Conservation (phyloP, 2,888 invertebrate species). For the Phasia obesa region DNA sequence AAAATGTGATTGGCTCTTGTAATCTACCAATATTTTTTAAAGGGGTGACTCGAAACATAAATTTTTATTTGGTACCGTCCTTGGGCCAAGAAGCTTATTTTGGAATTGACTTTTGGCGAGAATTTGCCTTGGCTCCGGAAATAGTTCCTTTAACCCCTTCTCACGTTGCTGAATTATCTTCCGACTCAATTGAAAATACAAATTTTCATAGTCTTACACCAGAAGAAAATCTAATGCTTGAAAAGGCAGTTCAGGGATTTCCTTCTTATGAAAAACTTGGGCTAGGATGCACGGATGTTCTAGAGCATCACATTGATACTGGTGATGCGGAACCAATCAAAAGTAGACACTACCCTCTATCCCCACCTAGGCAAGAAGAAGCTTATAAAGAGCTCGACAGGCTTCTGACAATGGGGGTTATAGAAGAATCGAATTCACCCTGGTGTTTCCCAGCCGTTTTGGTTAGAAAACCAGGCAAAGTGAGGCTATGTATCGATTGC, state of each 20-base stretch:
- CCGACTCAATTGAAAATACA: background rate
- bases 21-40: background rate
- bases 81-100: background rate
- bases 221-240: background rate
- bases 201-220: background rate
- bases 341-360: background rate
- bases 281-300: background rate
- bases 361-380: constrained; percentile 7
- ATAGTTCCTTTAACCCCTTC: background rate
- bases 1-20: background rate
- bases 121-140: background rate
- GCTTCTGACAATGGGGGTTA: background rate
- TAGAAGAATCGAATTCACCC: constrained; percentile 15
- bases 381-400: background rate
- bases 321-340: constrained; percentile 1
- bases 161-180: background rate
- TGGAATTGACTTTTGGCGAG: background rate
- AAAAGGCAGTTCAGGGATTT: background rate
- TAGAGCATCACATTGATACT: constrained; percentile 10
- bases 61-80: constrained; percentile 1
- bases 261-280: constrained; percentile 1
- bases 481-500: background rate
- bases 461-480: background rate
- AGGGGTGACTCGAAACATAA: background rate
- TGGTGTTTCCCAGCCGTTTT: background rate